Evolutionary conservation across 2,888 invertebrate species (phyloP).

Genomic region (Charanyca ferruginea): DNA sequence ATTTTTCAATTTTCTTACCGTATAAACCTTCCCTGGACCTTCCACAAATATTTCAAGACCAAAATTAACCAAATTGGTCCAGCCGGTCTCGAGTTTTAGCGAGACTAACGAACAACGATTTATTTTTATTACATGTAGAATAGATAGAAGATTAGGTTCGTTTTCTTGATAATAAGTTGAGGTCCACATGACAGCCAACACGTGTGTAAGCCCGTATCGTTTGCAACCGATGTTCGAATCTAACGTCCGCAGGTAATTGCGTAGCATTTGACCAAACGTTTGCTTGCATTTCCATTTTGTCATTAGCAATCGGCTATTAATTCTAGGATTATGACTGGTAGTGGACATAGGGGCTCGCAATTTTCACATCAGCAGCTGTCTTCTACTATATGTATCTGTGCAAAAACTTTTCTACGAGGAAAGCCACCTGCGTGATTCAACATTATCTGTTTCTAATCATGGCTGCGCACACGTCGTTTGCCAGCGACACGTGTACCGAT

Average conservation of each 20-base stretch:
- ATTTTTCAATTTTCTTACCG: too few relatives aligned
- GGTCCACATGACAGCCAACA: conserved; percentile 67
- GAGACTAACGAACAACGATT: too few relatives aligned
- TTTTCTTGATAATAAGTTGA: conserved; percentile 37
- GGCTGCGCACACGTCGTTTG: conserved; percentile 42
- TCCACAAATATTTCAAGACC: too few relatives aligned
- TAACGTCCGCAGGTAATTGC: conserved; percentile 83
- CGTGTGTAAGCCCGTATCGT: conserved; percentile 86
- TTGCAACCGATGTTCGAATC: conserved; percentile 73
- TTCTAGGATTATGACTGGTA: conserved; percentile 87
- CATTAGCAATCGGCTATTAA: conserved; percentile 89
- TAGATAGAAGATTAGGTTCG: too few relatives aligned
- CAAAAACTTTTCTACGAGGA: conserved; percentile 87
- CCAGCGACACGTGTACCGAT: conserved; percentile 41
- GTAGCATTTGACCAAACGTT: conserved; percentile 82
- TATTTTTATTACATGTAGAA: too few relatives aligned
- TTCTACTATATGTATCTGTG: conserved; percentile 79
- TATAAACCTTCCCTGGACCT: too few relatives aligned
- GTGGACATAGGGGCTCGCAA: conserved; percentile 88
- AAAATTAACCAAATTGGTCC: too few relatives aligned
- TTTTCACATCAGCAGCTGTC: conserved; percentile 86
- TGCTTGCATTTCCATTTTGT: conserved; percentile 86
- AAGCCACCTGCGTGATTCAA: conserved; percentile 84
- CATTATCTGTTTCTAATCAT: conserved; percentile 64
- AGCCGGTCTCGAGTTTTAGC: too few relatives aligned